Conservation (phyloP, 1,140 invertebrate genomes). For the Cardiocondyla obscurior region DNA sequence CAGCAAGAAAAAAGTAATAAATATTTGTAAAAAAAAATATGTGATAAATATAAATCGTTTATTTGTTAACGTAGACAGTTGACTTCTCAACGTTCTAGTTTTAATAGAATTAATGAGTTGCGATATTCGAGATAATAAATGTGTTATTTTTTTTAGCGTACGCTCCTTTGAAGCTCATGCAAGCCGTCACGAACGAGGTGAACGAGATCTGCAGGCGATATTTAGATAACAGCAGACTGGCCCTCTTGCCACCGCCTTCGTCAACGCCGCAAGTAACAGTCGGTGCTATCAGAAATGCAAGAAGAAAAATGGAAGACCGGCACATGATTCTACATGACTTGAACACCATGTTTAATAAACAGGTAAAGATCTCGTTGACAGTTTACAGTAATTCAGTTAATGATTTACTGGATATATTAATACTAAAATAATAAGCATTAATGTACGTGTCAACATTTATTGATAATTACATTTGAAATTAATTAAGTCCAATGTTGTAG, state of each 20-base stretch:
- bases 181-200: constrained; percentile 88
- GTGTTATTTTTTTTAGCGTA: constrained; percentile 84
- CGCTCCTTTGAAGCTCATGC: constrained; percentile 89
- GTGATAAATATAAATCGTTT: not conserved
- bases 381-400: not conserved
- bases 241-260: constrained; percentile 84
- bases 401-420: not conserved
- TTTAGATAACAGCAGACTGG: constrained; percentile 86
- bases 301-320: constrained; percentile 94
- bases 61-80: not conserved
- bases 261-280: constrained; percentile 84
- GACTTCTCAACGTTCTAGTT: constrained; percentile 8
- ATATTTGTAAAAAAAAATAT: not conserved
- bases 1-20: constrained; percentile 84
- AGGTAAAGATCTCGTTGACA: constrained; percentile 64
- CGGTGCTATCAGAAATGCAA: constrained; percentile 90
- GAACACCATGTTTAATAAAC: constrained; percentile 88
- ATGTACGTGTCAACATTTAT: not conserved
- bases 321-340: constrained; percentile 91
- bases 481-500: not conserved
- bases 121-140: not conserved
- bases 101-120: not conserved
- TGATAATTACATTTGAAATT: not conserved
- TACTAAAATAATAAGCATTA: not conserved
- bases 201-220: constrained; percentile 89